Percentiles rank a stretch among this genome's conserved stretches.
These are phyloP conservation scores for Pterocles orientalis DNA, from an alignment of 2,113 vertebrate genomes.

Conservation along the genomic window DNA sequence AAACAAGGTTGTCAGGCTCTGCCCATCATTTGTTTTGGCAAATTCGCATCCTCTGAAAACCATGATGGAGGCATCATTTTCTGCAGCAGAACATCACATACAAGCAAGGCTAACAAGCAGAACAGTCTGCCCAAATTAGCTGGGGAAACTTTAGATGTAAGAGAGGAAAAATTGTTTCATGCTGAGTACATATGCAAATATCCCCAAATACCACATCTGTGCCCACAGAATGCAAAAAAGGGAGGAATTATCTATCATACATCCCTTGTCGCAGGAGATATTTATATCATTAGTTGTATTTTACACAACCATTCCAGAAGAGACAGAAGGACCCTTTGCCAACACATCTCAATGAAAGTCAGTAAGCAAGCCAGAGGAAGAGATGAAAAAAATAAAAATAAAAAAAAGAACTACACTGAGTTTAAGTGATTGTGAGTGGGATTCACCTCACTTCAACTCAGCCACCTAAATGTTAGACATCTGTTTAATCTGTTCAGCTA, in stretches of 20 bases:
- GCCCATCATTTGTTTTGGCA: slow-evolving; percentile 4
- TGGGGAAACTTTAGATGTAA: background rate
- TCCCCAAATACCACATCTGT: background rate
- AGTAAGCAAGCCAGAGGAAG: background rate
- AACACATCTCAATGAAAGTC: background rate
- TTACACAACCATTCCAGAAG: background rate
- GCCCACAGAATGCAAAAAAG: background rate
- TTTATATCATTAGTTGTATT: background rate
- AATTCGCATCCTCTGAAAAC: background rate
- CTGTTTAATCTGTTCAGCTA: background rate
- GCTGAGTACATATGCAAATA: background rate
- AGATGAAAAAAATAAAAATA: background rate
- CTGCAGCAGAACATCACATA: background rate
- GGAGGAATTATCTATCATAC: background rate
- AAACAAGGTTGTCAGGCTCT: background rate
- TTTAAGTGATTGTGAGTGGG: background rate
- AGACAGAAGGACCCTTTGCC: background rate
- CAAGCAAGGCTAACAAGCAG: background rate
- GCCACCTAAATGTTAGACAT: background rate
- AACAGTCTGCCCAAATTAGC: background rate
- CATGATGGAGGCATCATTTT: background rate
- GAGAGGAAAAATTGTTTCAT: background rate
- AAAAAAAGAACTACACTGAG: background rate
- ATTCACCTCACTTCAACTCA: background rate
- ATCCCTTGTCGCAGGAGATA: background rate